Conservation (phyloP, 2,797 vertebrate species). For the Alosa sapidissima region DNA sequence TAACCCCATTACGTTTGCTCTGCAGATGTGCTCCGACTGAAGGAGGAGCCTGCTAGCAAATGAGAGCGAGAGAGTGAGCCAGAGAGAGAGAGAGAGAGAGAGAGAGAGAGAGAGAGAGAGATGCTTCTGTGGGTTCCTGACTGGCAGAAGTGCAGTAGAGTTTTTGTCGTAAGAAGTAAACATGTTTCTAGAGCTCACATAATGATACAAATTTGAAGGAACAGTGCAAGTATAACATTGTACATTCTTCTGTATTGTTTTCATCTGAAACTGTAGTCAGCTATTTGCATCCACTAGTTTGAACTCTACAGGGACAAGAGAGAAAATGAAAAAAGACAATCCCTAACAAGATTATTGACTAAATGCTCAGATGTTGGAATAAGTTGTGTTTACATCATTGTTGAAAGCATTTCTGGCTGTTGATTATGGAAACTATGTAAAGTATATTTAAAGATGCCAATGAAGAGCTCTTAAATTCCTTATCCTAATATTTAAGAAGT, state of each 20-base stretch:
- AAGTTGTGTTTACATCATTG: background rate
- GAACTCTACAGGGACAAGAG: background rate
- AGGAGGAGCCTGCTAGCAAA: constrained; percentile 44
- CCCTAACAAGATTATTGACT: background rate
- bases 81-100: no score
- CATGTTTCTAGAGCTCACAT: background rate
- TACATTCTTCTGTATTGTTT: background rate
- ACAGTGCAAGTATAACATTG: background rate
- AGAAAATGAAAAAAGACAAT: background rate
- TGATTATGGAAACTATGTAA: background rate
- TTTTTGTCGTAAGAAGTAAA: background rate
- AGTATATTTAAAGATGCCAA: background rate
- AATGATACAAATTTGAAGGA: background rate
- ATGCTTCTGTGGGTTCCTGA: background rate
- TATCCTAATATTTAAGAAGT: background rate
- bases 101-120: background rate
- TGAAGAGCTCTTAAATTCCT: background rate
- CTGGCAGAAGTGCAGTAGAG: background rate
- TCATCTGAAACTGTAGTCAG: background rate
- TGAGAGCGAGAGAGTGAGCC: no score
- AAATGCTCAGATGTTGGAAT: background rate
- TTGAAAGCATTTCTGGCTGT: background rate
- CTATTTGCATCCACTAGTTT: background rate
- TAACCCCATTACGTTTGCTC: constrained; percentile 35
- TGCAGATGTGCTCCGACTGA: constrained; percentile 52